Conservation (phyloP, 2,797 vertebrate genomes). For the Phoeniculus purpureus region DNA sequence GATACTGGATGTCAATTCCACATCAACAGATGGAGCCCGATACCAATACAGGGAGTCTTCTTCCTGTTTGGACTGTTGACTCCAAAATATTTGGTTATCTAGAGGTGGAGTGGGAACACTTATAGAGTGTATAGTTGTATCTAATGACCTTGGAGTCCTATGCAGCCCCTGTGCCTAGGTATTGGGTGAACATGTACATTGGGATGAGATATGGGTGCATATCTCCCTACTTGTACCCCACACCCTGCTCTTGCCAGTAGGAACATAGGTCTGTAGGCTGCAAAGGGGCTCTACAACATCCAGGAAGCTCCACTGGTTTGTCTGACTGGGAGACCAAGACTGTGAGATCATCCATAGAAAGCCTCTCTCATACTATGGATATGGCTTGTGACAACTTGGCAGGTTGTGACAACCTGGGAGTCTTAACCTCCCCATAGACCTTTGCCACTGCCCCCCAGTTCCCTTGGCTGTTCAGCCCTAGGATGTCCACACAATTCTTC, state of each 20-base stretch:
- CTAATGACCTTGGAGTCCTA: not conserved
- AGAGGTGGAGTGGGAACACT: not conserved
- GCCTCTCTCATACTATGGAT: not conserved
- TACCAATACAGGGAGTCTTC: conserved; percentile 59
- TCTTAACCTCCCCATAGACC: not conserved
- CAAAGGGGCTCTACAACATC: not conserved
- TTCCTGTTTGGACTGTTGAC: conserved; percentile 35
- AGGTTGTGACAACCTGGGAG: not conserved
- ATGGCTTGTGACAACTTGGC: not conserved
- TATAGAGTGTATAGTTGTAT: not conserved
- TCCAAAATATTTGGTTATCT: conserved; percentile 64
- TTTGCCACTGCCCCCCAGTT: not conserved
- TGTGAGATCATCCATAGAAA: not conserved
- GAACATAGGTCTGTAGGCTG: not conserved
- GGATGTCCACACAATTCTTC: not conserved
- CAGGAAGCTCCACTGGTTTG: not conserved
- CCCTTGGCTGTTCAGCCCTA: not conserved
- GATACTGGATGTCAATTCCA: conserved; percentile 86
- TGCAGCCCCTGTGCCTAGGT: not conserved
- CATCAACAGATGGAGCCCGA: conserved; percentile 75
- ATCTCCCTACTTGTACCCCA: not conserved
- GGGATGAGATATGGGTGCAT: not conserved
- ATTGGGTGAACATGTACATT: not conserved
- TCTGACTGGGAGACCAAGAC: not conserved
- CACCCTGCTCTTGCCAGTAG: not conserved